Evolutionary conservation across 2,888 invertebrate species (phyloP).

Genomic region (Bombyx huttoni): DNA sequence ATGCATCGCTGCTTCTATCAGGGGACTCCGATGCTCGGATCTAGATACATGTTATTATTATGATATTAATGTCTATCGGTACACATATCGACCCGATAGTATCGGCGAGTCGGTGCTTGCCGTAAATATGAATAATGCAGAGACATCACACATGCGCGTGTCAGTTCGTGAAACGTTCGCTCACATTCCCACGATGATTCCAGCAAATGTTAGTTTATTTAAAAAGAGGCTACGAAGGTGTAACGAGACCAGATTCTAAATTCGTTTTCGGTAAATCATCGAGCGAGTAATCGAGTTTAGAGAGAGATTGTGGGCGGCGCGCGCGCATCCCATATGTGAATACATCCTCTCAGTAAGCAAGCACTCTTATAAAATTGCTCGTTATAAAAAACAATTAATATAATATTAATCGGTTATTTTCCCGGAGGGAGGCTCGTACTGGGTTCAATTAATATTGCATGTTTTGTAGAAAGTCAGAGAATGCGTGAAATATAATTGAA

Average conservation of each 20-base stretch:
- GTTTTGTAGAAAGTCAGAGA: slow-evolving; percentile 21
- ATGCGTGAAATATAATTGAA: slow-evolving; percentile 28
- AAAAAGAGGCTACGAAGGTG: slow-evolving; percentile 41
- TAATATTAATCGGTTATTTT: slow-evolving; percentile 15
- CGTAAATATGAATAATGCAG: slow-evolving; percentile 14
- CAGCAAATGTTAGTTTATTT: slow-evolving; percentile 22
- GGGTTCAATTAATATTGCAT: slow-evolving; percentile 50
- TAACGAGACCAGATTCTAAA: slow-evolving; percentile 55
- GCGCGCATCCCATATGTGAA: slow-evolving; percentile 55
- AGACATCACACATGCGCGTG: slow-evolving; percentile 15
- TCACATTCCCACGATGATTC: slow-evolving; percentile 29
- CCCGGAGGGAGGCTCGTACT: slow-evolving; percentile 60
- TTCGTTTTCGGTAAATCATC: slow-evolving; percentile 69
- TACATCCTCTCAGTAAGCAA: slow-evolving; percentile 48
- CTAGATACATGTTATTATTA: slow-evolving; percentile 50
- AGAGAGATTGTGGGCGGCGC: slow-evolving; percentile 61
- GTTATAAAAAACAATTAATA: slow-evolving; percentile 15
- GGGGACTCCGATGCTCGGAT: slow-evolving; percentile 46
- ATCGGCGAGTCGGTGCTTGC: slow-evolving; percentile 19
- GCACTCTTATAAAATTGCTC: slow-evolving; percentile 31
- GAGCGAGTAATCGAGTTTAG: slow-evolving; percentile 66
- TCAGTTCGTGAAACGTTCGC: slow-evolving; percentile 19
- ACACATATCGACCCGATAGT: slow-evolving; percentile 15
- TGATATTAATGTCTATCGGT: slow-evolving; percentile 33
- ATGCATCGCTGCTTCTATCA: slow-evolving; percentile 27